Percentiles rank a stretch among this genome's conserved stretches.
Evolutionary conservation across 2,797 vertebrate genomes (phyloP).

Genomic region (Thaleichthys pacificus): DNA sequence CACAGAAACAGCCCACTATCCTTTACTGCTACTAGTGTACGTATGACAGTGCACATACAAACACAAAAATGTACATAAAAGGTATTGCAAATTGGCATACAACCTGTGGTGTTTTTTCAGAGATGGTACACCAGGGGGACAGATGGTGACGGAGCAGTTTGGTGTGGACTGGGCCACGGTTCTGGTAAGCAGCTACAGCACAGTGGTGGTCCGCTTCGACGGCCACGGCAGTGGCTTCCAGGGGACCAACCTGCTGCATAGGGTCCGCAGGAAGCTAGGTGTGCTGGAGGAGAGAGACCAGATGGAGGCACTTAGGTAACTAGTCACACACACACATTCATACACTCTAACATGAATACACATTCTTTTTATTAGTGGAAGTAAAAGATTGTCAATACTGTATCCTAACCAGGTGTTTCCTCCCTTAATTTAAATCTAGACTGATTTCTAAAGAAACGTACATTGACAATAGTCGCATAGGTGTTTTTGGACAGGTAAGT

Average conservation of each 20-base stretch:
- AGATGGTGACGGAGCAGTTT: slow-evolving; percentile 91
- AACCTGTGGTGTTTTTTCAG: slow-evolving; percentile 62
- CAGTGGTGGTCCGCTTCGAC: slow-evolving; percentile 88
- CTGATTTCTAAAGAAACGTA: slow-evolving; percentile 83
- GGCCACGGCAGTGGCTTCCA: slow-evolving; percentile 94
- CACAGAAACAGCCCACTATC: slow-evolving; percentile 82
- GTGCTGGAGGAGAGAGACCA: slow-evolving; percentile 88
- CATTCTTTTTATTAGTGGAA: background rate
- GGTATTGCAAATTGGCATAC: too few species aligned
- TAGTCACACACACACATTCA: slow-evolving; percentile 9
- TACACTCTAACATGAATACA: background rate
- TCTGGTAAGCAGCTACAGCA: slow-evolving; percentile 88
- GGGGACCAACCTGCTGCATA: slow-evolving; percentile 91
- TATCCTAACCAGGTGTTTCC: background rate
- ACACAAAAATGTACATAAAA: background rate
- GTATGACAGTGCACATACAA: slow-evolving; percentile 57
- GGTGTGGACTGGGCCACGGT: slow-evolving; percentile 89
- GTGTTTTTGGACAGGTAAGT: slow-evolving; percentile 93
- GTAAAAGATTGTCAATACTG: background rate
- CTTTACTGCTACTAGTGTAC: slow-evolving; percentile 93
- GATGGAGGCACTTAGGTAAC: slow-evolving; percentile 86
- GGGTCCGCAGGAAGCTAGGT: slow-evolving; percentile 83
- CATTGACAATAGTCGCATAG: slow-evolving; percentile 86
- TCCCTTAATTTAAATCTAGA: slow-evolving; percentile 50
- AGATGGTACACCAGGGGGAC: slow-evolving; percentile 89